Percentiles rank a stretch among this genome's conserved stretches.
Conservation (phyloP, 2,888 invertebrate genomes). For the Calameuta pallipes region DNA sequence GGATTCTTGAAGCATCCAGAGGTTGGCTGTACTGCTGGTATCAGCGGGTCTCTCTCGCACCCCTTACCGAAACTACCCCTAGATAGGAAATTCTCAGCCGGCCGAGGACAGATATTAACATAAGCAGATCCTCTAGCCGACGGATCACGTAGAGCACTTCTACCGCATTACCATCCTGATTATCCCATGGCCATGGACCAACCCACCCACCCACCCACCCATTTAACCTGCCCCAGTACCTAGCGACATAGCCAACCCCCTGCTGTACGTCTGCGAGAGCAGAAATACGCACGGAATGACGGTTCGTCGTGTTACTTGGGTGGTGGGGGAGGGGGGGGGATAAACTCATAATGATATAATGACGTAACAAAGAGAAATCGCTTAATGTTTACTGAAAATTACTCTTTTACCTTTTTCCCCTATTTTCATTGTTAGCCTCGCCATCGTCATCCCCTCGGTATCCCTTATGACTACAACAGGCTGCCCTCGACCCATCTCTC, state of each 20-base stretch:
- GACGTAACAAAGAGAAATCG: not conserved
- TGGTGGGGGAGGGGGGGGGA: slow-evolving; percentile 8
- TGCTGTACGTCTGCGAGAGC: not conserved
- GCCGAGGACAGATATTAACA: slow-evolving; percentile 52
- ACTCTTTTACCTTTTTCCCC: not conserved
- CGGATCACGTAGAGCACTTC: slow-evolving; percentile 54
- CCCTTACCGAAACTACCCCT: not conserved
- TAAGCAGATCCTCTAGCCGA: slow-evolving; percentile 55
- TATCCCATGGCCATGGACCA: slow-evolving; percentile 42
- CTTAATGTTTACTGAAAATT: not conserved
- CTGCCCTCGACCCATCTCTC: not conserved
- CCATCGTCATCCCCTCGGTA: not conserved
- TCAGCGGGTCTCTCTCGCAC: not conserved
- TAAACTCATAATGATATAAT: not conserved
- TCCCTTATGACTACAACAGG: not conserved
- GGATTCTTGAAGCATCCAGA: slow-evolving; percentile 10
- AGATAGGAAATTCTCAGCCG: not conserved
- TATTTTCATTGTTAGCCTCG: not conserved
- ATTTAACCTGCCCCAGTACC: not conserved
- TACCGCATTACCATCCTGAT: slow-evolving; percentile 57
- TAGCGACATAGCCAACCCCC: not conserved
- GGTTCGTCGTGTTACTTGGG: not conserved
- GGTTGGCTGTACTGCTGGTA: not conserved
- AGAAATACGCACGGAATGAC: not conserved
- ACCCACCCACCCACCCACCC: slow-evolving; percentile 1